Evolutionary conservation across 2,888 invertebrate genomes (phyloP).

Genomic region (Choristoneura rosaceana): DNA sequence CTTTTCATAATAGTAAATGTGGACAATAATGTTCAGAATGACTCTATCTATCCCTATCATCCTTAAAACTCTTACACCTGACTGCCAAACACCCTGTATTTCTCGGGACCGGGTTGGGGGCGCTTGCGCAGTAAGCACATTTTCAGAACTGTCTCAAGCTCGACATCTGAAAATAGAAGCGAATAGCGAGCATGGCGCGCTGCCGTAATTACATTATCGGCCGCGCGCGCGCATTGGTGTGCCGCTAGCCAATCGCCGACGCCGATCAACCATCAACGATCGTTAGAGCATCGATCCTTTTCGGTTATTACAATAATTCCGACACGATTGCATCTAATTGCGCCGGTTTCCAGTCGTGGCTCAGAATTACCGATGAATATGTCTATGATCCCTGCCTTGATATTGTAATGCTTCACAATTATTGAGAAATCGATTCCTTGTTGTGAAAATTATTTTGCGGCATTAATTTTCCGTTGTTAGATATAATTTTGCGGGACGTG

Average conservation of each 20-base stretch:
- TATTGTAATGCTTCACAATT: conserved; percentile 58
- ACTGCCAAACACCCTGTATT: no score
- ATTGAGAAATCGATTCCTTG: conserved; percentile 62
- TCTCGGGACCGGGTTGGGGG: background rate
- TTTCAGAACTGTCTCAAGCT: conserved; percentile 4
- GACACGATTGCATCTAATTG: conserved; percentile 82
- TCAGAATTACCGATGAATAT: conserved; percentile 67
- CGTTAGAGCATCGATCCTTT: conserved; percentile 80
- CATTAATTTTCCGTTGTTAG: conserved; percentile 66
- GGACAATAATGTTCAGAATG: no score
- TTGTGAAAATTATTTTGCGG: conserved; percentile 68
- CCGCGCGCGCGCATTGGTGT: conserved; percentile 81
- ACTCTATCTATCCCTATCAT: no score
- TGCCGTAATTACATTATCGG: conserved; percentile 81
- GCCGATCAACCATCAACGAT: conserved; percentile 63
- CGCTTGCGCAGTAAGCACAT: background rate
- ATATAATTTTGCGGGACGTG: conserved; percentile 71
- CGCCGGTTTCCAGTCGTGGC: conserved; percentile 76
- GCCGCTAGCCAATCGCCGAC: conserved; percentile 73
- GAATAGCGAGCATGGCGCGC: conserved; percentile 68
- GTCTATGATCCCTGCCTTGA: conserved; percentile 55
- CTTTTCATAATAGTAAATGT: no score
- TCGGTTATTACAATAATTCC: conserved; percentile 85
- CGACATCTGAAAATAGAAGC: conserved; percentile 68
- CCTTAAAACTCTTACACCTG: no score